Conservation (phyloP, 2,113 vertebrate genomes). For the Galbula dea region DNA sequence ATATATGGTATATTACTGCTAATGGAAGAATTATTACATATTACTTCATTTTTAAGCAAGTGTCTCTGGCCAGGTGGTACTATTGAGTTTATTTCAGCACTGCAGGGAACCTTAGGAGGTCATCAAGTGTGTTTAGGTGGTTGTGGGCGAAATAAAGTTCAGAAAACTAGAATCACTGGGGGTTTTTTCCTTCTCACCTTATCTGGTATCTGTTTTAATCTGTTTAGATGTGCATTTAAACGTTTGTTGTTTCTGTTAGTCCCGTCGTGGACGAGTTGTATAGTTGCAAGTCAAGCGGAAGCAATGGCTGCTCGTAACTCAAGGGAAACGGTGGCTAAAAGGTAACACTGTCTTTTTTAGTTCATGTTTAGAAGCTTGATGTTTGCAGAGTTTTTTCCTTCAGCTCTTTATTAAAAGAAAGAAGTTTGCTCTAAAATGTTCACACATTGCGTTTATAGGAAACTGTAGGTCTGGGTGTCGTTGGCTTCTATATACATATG, state of each 20-base stretch:
- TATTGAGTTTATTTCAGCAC: neutral
- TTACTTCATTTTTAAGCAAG: neutral
- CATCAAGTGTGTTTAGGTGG: neutral
- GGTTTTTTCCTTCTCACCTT: neutral
- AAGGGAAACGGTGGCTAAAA: constrained; percentile 81
- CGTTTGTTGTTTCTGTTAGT: constrained; percentile 72
- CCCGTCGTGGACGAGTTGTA: constrained; percentile 75
- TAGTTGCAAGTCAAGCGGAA: constrained; percentile 43
- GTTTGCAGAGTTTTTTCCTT: neutral
- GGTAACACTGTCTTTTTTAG: constrained; percentile 69
- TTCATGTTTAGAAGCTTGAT: neutral
- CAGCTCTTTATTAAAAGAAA: neutral
- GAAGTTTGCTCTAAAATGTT: neutral
- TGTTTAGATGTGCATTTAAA: neutral
- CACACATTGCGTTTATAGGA: neutral
- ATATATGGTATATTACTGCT: neutral
- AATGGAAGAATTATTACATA: neutral
- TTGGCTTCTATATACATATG: neutral
- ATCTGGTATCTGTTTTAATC: neutral
- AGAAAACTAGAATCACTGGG: neutral
- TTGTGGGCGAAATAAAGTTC: neutral
- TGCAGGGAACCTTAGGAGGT: neutral
- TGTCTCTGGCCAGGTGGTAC: neutral
- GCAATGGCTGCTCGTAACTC: constrained; percentile 58
- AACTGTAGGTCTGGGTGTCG: neutral